A percentile compares a stretch with the other conserved stretches of the same genome.
These are phyloP conservation scores for Subacronicta megacephala DNA, from an alignment of 2,888 invertebrate species.

Conservation along the genomic window DNA sequence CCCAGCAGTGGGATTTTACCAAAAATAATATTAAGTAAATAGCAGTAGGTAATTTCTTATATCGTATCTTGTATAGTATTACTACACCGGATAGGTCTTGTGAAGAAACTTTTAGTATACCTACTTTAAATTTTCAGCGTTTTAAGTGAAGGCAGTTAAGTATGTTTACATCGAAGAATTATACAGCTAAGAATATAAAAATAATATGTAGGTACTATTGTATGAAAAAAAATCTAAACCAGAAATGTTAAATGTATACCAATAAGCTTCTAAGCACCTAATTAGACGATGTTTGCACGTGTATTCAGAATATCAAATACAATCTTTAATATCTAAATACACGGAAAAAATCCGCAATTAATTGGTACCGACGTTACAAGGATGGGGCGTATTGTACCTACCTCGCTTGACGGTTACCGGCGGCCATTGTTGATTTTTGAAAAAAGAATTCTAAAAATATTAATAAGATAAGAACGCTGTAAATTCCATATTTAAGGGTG, in stretches of 20 bases:
- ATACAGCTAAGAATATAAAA: neutral
- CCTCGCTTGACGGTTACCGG: slow-evolving; percentile 4
- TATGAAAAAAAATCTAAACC: neutral
- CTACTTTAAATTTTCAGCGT: too few relatives aligned
- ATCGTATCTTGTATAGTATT: too few relatives aligned
- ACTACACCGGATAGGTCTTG: too few relatives aligned
- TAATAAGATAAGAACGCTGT: neutral
- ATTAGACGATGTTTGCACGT: slow-evolving; percentile 41
- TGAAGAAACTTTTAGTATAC: too few relatives aligned
- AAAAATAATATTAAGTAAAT: too few relatives aligned
- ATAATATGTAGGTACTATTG: neutral
- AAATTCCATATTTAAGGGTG: neutral
- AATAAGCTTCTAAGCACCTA: slow-evolving; percentile 31
- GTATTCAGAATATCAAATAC: slow-evolving; percentile 41
- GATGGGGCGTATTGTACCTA: slow-evolving; percentile 20
- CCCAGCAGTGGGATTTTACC: too few relatives aligned
- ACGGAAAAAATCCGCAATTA: slow-evolving; percentile 67
- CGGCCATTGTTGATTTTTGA: slow-evolving; percentile 25
- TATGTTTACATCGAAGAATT: too few relatives aligned
- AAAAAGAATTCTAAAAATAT: slow-evolving; percentile 37
- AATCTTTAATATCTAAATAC: slow-evolving; percentile 57
- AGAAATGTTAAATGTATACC: slow-evolving; percentile 5
- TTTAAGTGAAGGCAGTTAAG: too few relatives aligned
- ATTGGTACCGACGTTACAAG: slow-evolving; percentile 59
- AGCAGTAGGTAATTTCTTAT: too few relatives aligned